A percentile compares a stretch with the other conserved stretches of the same genome.
Evolutionary conservation across 1,140 invertebrate genomes (phyloP).

Genomic region (Wiebesia pumilae): DNA sequence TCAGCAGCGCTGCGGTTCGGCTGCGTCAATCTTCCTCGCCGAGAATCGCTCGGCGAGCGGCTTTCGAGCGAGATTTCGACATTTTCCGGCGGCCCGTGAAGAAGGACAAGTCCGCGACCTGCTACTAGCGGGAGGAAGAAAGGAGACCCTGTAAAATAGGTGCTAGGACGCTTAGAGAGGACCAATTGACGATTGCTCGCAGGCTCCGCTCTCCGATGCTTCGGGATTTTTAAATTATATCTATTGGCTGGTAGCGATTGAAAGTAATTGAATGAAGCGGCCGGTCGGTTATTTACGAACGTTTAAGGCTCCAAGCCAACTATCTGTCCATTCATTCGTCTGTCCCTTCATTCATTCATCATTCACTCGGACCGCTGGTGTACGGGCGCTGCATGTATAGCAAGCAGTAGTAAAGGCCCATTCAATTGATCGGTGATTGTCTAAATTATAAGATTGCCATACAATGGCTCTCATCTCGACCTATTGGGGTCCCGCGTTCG

Average conservation of each 20-base stretch:
- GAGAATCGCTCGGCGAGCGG: background rate
- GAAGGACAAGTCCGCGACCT: background rate
- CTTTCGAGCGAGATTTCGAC: background rate
- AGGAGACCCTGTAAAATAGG: background rate
- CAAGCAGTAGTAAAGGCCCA: conserved; percentile 75
- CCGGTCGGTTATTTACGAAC: conserved; percentile 74
- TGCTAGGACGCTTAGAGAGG: background rate
- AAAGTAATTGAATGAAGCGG: conserved; percentile 76
- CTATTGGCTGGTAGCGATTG: conserved; percentile 76
- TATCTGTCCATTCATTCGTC: conserved; percentile 77
- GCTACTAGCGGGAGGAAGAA: conserved; percentile 20
- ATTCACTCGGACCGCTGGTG: conserved; percentile 68
- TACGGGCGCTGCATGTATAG: conserved; percentile 73
- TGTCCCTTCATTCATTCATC: conserved; percentile 72
- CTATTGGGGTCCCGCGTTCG: conserved; percentile 73
- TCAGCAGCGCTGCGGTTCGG: conserved; percentile 67
- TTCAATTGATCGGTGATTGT: conserved; percentile 77
- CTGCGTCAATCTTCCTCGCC: conserved; percentile 70
- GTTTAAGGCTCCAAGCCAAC: conserved; percentile 74
- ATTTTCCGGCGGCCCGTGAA: background rate
- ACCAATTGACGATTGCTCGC: conserved; percentile 43
- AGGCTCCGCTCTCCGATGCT: conserved; percentile 44
- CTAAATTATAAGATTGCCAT: conserved; percentile 77
- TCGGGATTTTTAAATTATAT: conserved; percentile 75
- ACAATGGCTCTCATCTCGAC: conserved; percentile 76